A percentile compares a stretch with the other conserved stretches of the same genome.
Evolutionary conservation across 1,140 invertebrate species (phyloP).

Genomic region (Ostrea edulis): DNA sequence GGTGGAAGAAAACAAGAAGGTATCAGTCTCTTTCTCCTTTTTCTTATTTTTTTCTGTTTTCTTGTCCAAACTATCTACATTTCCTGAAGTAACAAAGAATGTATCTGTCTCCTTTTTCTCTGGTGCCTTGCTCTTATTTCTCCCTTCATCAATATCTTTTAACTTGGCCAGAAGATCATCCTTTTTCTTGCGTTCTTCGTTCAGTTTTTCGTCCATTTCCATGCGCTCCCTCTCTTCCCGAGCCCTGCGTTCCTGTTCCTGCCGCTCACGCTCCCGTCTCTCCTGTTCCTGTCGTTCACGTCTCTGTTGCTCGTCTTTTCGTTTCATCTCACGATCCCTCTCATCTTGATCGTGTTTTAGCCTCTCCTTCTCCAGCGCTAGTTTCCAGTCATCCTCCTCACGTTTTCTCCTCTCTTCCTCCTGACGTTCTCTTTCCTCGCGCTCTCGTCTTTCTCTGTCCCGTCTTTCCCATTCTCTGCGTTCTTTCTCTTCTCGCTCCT

Average conservation of each 20-base stretch:
- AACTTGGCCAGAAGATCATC: constrained; percentile 67
- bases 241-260: constrained; percentile 57
- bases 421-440: constrained; percentile 53
- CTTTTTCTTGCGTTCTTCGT: constrained; percentile 70
- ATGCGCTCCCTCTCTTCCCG: constrained; percentile 62
- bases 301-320: constrained; percentile 46
- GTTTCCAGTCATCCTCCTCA: constrained; percentile 51
- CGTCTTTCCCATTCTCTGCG: constrained; percentile 49
- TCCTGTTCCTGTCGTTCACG: constrained; percentile 50
- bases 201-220: constrained; percentile 62
- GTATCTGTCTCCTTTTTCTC: constrained; percentile 41
- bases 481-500: constrained; percentile 50
- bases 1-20: constrained; percentile 40
- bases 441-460: constrained; percentile 43
- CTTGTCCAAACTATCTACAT: neutral
- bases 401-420: constrained; percentile 53
- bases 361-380: constrained; percentile 52
- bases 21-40: constrained; percentile 38
- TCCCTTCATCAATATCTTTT: constrained; percentile 62
- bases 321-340: constrained; percentile 47
- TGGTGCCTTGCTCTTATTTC: constrained; percentile 51
- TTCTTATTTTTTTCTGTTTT: constrained; percentile 38
- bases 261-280: constrained; percentile 54
- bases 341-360: constrained; percentile 48
- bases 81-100: constrained; percentile 15